A percentile compares a stretch with the other conserved stretches of the same genome.
Evolutionary conservation across 1,140 invertebrate genomes (phyloP).

Genomic region (Penaeus japonicus): DNA sequence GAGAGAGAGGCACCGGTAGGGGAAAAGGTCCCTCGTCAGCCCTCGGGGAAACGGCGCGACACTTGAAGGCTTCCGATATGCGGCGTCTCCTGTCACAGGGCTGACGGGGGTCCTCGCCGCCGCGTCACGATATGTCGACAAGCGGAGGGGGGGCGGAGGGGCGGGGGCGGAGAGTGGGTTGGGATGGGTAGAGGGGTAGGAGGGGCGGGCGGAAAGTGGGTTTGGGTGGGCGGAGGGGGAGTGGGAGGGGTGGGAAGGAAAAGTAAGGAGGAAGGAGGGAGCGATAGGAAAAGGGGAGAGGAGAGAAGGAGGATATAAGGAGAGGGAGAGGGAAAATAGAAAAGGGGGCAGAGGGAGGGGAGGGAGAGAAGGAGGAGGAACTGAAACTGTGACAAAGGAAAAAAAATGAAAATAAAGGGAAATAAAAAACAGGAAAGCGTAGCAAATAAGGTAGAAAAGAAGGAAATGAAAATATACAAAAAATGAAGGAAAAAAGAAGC

Average conservation of each 20-base stretch:
- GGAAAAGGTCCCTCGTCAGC: not conserved
- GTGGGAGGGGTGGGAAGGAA: not conserved
- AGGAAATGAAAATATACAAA: not conserved
- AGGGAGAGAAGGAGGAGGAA: not conserved
- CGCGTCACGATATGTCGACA: too few species aligned
- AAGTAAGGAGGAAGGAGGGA: not conserved
- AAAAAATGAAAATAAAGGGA: too few species aligned
- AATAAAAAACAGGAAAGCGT: too few species aligned
- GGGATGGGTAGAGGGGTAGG: not conserved
- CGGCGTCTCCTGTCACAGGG: too few species aligned
- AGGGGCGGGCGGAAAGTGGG: not conserved
- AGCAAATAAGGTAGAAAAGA: too few species aligned
- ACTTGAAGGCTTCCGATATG: not conserved
- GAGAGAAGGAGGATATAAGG: not conserved
- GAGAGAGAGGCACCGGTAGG: not conserved
- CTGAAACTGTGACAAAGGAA: too few species aligned
- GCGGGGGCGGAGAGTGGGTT: not conserved
- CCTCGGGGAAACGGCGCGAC: not conserved
- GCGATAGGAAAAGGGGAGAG: slow-evolving; percentile 9
- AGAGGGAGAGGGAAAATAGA: not conserved
- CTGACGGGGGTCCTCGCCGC: too few species aligned
- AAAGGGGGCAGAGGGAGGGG: not conserved
- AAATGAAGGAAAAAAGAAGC: not conserved
- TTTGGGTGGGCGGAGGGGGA: not conserved
- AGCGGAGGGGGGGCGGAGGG: too few species aligned